Base-by-base conservation (phyloP, 2,797 vertebrate species). In the Coilia nasus region DNA sequence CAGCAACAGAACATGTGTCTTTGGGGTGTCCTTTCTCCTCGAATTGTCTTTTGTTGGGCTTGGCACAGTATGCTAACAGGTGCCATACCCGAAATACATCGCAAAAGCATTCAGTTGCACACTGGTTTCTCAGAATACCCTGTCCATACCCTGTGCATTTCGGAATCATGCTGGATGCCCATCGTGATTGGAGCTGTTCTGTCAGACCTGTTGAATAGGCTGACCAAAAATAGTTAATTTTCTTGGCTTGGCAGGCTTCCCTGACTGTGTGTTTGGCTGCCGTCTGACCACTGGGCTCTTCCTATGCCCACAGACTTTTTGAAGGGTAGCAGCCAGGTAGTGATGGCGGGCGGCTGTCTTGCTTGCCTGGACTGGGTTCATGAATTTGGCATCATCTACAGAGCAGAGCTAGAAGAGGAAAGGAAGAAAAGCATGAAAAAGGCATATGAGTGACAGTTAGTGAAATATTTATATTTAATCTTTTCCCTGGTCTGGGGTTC, bases 321-420 rank as follows among this genome's bases (percentile, higher is more conserved):
- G 0, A 31, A 31, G 64, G 11, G 50, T 14, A 31, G 64, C 25
- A 3, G 64, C 64, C 3, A 75, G 67, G 28, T 75, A 35, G 67
- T 19, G 14, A 35, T 15, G 28, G 28, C 50, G 10, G 46, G 46
- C 46, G 35, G 35, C 31, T 6, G 67, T 19, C 67, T 35, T 31
- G 15, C 12, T 6, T 15, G 64, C 31, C 64, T 71, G 64, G 25
- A 4, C 6, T 14, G 15, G 67, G 12, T 14, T 75, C 67, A 75
- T 75, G 28, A 75, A 75, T 75, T 17, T 41, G 67, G 67, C 67
- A 75, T 75, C 67, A 75, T 75, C 17, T 41, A 35, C 50, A 3
- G 9, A 54, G 50, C 50, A 54, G 50, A 54, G 50, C 50, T 54
- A 54, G 50, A 54, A 54, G 50, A 14, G 9, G 67, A 75, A 31